Conservation (phyloP, 1,140 invertebrate species). For the Apis dorsata region DNA sequence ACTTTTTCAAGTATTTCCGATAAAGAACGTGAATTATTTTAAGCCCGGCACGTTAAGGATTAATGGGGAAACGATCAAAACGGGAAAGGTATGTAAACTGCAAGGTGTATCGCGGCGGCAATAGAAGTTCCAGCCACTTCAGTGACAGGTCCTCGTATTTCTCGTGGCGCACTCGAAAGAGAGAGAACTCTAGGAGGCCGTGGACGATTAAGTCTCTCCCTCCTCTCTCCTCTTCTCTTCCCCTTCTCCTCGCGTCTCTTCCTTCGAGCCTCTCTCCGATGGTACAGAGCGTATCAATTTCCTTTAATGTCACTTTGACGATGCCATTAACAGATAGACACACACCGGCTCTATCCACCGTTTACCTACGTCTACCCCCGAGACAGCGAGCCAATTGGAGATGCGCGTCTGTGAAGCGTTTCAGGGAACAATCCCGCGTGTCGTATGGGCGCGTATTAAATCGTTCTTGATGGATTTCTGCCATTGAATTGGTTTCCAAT, state of each 20-base stretch:
- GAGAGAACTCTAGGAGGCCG: conserved; percentile 40
- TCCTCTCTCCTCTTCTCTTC: neutral
- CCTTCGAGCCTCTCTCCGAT: neutral
- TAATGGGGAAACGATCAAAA: conserved; percentile 44
- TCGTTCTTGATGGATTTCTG: neutral
- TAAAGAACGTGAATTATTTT: too few relatives aligned
- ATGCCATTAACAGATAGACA: conserved; percentile 53
- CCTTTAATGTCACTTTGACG: conserved; percentile 57
- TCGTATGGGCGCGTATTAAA: conserved; percentile 1
- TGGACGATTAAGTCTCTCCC: conserved; percentile 47
- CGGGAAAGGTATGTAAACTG: conserved; percentile 51
- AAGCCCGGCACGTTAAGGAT: too few relatives aligned
- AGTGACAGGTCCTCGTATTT: conserved; percentile 50
- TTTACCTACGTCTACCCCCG: conserved; percentile 44
- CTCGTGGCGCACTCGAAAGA: conserved; percentile 15
- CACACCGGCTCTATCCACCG: conserved; percentile 25
- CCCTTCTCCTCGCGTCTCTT: conserved; percentile 1
- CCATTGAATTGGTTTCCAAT: conserved; percentile 4
- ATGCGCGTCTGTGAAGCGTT: conserved; percentile 22
- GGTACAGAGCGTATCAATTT: conserved; percentile 47
- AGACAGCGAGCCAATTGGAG: conserved; percentile 31
- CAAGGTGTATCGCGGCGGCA: conserved; percentile 27
- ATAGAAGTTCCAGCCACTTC: conserved; percentile 36
- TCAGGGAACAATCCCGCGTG: neutral
- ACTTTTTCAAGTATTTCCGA: too few relatives aligned